These are phyloP conservation scores for Eudasyphora cyanicolor DNA, from an alignment of 2,888 invertebrate genomes.

Conservation along the genomic window DNA sequence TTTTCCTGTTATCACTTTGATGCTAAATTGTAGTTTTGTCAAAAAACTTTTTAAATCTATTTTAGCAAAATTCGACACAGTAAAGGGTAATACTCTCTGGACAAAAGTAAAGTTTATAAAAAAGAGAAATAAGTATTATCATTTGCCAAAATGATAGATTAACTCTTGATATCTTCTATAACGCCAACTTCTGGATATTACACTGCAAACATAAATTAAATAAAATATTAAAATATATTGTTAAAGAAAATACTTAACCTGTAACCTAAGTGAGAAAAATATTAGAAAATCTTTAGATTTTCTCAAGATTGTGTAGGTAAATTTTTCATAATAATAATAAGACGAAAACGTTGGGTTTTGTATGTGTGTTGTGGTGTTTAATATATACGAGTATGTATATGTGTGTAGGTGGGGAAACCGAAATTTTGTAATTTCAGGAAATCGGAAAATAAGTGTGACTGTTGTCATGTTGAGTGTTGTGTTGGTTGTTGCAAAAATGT, in stretches of 20 bases:
- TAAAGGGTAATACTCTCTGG: too few species aligned
- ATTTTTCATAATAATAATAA: neutral
- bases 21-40: too few species aligned
- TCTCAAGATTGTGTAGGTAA: neutral
- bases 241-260: slow-evolving; percentile 42
- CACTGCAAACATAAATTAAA: neutral
- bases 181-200: neutral
- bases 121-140: too few species aligned
- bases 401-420: neutral
- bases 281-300: neutral
- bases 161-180: neutral
- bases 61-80: too few species aligned
- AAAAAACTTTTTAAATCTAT: too few species aligned
- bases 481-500: neutral
- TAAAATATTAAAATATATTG: neutral
- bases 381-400: neutral
- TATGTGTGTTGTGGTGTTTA: neutral
- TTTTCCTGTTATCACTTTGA: too few species aligned
- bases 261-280: slow-evolving; percentile 21
- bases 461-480: neutral
- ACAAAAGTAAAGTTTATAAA: too few species aligned
- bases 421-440: neutral
- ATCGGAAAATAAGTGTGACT: neutral
- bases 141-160: too few species aligned
- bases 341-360: neutral